Percentiles rank a stretch among this genome's conserved stretches.
phyloP scores from a whole-genome alignment of 1,140 invertebrate species.

The Zaprionus lachaisei region DNA sequence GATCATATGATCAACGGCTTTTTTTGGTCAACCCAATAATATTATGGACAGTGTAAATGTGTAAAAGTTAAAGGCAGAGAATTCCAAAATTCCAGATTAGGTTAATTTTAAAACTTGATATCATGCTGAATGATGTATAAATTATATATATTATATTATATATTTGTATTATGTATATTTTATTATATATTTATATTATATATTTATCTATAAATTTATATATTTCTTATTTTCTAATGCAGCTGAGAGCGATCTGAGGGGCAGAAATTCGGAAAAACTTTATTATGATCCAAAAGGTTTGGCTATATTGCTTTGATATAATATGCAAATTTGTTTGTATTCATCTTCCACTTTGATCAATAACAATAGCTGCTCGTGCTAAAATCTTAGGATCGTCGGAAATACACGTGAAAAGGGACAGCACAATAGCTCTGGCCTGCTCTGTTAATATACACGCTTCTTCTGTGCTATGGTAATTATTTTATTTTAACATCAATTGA shows the following conservation, averaged over 20 bases:
- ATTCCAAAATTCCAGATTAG: too few relatives aligned
- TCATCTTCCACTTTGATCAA: not conserved
- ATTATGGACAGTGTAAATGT: too few relatives aligned
- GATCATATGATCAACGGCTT: too few relatives aligned
- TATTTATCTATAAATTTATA: not conserved
- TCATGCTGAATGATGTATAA: not conserved
- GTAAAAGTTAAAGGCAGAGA: too few relatives aligned
- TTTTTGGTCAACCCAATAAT: too few relatives aligned
- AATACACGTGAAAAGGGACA: slow-evolving; percentile 95
- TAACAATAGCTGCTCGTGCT: slow-evolving; percentile 90
- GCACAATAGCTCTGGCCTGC: slow-evolving; percentile 95
- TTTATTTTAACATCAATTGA: not conserved
- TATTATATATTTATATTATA: not conserved
- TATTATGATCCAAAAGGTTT: slow-evolving; percentile 77
- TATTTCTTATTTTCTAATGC: slow-evolving; percentile 29
- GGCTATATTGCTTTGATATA: not conserved
- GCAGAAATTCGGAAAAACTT: slow-evolving; percentile 56
- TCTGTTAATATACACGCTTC: slow-evolving; percentile 94
- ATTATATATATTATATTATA: not conserved
- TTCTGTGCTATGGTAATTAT: slow-evolving; percentile 75
- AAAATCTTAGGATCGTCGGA: slow-evolving; percentile 94
- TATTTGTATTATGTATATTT: not conserved
- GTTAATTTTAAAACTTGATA: too few relatives aligned
- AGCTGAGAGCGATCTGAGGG: slow-evolving; percentile 66
- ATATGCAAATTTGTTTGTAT: not conserved